Conservation (phyloP, 1,140 invertebrate species). For the Heterodera schachtii region DNA sequence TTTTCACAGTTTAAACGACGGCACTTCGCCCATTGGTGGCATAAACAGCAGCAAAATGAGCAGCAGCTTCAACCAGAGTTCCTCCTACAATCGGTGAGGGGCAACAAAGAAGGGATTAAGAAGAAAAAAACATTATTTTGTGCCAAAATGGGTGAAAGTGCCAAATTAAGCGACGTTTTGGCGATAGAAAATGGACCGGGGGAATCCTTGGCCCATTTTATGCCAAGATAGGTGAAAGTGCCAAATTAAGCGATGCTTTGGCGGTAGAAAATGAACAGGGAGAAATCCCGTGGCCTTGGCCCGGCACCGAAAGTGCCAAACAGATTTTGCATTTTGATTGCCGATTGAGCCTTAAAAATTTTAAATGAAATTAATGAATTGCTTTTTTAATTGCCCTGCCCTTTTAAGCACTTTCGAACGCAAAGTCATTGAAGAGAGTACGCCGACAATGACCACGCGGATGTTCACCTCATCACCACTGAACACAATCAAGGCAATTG, state of each 20-base stretch:
- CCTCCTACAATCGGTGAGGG: conserved; percentile 46
- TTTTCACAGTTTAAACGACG: not conserved
- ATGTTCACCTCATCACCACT: conserved; percentile 30
- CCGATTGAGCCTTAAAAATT: not conserved
- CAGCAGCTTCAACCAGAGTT: conserved; percentile 49
- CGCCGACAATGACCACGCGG: conserved; percentile 14
- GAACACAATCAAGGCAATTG: conserved; percentile 39
- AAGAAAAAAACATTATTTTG: not conserved
- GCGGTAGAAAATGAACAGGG: too few relatives aligned
- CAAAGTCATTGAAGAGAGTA: conserved; percentile 49
- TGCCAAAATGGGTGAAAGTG: too few relatives aligned
- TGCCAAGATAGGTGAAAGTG: too few relatives aligned
- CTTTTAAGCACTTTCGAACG: conserved; percentile 43
- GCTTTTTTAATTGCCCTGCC: too few relatives aligned
- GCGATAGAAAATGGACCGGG: too few relatives aligned
- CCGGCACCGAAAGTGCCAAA: too few relatives aligned
- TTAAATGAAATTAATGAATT: not conserved
- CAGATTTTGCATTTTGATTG: too few relatives aligned
- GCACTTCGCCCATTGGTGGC: not conserved
- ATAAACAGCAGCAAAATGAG: conserved; percentile 11
- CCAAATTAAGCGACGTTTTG: too few relatives aligned
- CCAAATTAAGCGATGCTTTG: too few relatives aligned
- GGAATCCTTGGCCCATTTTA: too few relatives aligned
- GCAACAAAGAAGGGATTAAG: not conserved
- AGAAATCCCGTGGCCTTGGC: too few relatives aligned